Percentiles rank a stretch among this genome's conserved stretches.
phyloP scores from a whole-genome alignment of 2,888 invertebrate species.

The Agrochola litura region DNA sequence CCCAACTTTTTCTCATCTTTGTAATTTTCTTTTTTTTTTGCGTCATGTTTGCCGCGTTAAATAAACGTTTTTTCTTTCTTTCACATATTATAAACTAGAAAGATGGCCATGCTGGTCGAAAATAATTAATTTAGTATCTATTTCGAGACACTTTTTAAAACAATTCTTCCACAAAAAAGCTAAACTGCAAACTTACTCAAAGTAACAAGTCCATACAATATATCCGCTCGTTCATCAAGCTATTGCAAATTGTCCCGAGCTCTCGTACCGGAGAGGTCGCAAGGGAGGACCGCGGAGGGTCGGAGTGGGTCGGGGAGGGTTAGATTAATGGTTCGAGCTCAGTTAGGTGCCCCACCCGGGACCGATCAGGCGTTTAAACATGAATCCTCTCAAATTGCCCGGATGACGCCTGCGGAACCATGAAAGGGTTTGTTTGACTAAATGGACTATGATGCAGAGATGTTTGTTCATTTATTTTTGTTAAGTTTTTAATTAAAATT shows the following conservation, averaged over 20 bases:
- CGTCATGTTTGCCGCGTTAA: no score
- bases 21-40: no score
- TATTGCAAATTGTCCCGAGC: slow-evolving; percentile 74
- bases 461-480: slow-evolving; percentile 25
- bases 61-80: no score
- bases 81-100: not conserved
- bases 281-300: slow-evolving; percentile 68
- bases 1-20: no score
- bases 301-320: slow-evolving; percentile 65
- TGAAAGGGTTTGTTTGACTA: slow-evolving; percentile 73
- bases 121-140: not conserved
- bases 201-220: slow-evolving; percentile 59
- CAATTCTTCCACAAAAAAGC: not conserved
- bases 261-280: slow-evolving; percentile 51
- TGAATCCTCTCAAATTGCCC: slow-evolving; percentile 83
- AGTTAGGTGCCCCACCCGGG: slow-evolving; percentile 77
- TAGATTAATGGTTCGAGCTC: slow-evolving; percentile 82
- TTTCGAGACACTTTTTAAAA: not conserved
- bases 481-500: slow-evolving; percentile 28
- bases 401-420: slow-evolving; percentile 72
- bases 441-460: slow-evolving; percentile 40
- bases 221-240: slow-evolving; percentile 74
- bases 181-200: slow-evolving; percentile 44
- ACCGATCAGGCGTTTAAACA: slow-evolving; percentile 84
- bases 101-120: not conserved